Evolutionary conservation across 2,888 invertebrate genomes (phyloP), one percentile per base, ranked within the genome.

Genomic region (Caenorhabditis sp.): DNA sequence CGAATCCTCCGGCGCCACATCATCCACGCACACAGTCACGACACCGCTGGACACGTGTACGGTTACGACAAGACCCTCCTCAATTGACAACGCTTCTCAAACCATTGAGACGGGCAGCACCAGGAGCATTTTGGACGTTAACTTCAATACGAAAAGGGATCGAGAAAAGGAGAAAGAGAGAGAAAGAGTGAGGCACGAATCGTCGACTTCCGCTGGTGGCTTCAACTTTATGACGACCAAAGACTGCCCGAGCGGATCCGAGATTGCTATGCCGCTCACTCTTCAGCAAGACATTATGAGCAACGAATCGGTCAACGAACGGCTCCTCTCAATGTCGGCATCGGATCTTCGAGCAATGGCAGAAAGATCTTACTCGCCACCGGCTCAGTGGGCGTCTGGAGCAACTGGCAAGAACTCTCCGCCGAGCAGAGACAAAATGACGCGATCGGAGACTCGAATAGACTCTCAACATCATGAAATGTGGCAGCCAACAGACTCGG

Each of bases 51-150:
- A 66, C 5, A 35, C 68, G 5, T n/a, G n/a, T n/a, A n/a, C n/a
- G n/a, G n/a, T 35, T 2, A 45, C 65, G 2, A 72, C 68, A 15
- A 74, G 74, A 30, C 81, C 81, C 1, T 79, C 78, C 8, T 81
- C 81, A 26, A 79, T 81, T 15, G 81, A 81, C 55, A 79, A 79
- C 20, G 81, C 81, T 22, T 81, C 81, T 11, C 81, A 81, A 22
- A 81, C 81, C 7, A 70, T 81, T 13, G 81, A 81, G 48, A 66
- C 78, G 13, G 71, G 73, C 37, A 58, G 70, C 43, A 56, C 32
- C 26, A 56, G 66, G 22, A 65, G 71, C 13, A 70, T 70, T 13
- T 68, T 82, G 20, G 82, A 82, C 52, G 55, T 78, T 24, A 82
- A 82, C 48, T 82, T 78, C 65, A 82, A 82, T 48, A 74, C 59